Conservation (phyloP, 2,888 invertebrate genomes). For the Drosophila gaucha region DNA sequence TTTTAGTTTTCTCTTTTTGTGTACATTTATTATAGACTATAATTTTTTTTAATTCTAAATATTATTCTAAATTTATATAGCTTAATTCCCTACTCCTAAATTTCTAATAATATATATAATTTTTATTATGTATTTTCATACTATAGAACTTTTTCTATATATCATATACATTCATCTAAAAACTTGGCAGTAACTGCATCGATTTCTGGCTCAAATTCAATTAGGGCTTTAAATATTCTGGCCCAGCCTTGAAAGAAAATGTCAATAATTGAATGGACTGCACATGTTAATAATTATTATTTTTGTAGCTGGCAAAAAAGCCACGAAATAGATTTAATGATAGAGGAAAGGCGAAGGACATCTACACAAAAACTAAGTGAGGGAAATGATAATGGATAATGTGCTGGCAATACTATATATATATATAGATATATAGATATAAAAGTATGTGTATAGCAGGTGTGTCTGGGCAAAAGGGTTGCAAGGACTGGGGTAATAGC, state of each 20-base stretch:
- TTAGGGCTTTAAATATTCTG: neutral
- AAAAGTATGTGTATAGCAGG: conserved; percentile 9
- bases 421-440: no score
- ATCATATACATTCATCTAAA: no score
- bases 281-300: conserved; percentile 23
- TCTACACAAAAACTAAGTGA: neutral
- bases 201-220: neutral
- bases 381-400: neutral
- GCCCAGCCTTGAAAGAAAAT: neutral
- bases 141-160: no score
- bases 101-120: no score
- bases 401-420: neutral
- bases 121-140: no score
- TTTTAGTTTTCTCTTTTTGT: no score
- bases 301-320: conserved; percentile 9
- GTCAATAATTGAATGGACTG: conserved; percentile 20
- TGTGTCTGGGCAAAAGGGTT: conserved; percentile 28
- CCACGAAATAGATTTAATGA: conserved; percentile 28
- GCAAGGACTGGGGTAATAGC: neutral
- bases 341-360: conserved; percentile 10
- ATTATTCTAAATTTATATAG: no score
- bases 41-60: no score
- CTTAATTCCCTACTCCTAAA: no score
- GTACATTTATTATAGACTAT: no score
- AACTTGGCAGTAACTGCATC: no score